A percentile compares a stretch with the other conserved stretches of the same genome.
phyloP scores from a whole-genome alignment of 2,113 vertebrate species.

The Notechis scutatus region DNA sequence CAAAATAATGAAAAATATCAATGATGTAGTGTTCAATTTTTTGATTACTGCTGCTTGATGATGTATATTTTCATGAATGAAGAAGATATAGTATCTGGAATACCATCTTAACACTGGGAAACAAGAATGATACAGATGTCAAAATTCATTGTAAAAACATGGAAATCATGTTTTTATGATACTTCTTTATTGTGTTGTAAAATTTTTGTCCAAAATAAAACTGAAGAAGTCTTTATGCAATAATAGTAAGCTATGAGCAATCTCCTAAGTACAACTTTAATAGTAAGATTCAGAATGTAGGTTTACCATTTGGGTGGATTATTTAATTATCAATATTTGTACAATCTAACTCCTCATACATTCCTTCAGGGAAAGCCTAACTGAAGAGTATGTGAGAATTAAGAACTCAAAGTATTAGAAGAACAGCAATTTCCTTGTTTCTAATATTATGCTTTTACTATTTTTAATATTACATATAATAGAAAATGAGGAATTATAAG shows the following conservation, averaged over 20 bases:
- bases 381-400: not conserved
- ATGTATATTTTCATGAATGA: not conserved
- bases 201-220: not conserved
- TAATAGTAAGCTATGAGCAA: not conserved
- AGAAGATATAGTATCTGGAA: not conserved
- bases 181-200: not conserved
- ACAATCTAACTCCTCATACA: not conserved
- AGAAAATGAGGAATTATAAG: not conserved
- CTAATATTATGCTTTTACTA: not conserved
- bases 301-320: not conserved
- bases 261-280: not conserved
- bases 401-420: not conserved
- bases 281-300: not conserved
- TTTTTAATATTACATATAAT: conserved; percentile 9
- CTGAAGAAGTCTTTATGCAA: not conserved
- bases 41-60: not conserved
- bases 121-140: not conserved
- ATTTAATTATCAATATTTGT: conserved; percentile 22
- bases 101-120: not conserved
- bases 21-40: not conserved
- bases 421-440: not conserved
- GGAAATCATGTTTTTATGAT: not conserved
- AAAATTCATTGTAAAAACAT: not conserved
- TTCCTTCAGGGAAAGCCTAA: not conserved
- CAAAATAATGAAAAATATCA: not conserved